A percentile compares a stretch with the other conserved stretches of the same genome.
Evolutionary conservation across 2,888 invertebrate genomes (phyloP).

Genomic region (Actias luna): DNA sequence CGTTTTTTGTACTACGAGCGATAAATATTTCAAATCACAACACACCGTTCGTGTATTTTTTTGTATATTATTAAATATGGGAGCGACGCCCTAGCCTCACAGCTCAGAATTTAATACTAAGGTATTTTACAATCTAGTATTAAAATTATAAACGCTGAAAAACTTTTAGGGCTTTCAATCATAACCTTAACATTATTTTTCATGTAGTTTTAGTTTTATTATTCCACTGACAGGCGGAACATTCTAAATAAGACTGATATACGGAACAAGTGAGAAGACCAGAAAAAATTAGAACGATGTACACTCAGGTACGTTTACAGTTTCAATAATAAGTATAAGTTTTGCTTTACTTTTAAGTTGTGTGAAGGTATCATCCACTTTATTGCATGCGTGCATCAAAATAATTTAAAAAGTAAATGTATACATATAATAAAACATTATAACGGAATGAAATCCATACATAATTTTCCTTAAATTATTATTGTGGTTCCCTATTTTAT

Average conservation of each 20-base stretch:
- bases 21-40: conserved; percentile 46
- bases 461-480: not conserved
- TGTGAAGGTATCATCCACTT: too few species aligned
- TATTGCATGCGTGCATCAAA: too few species aligned
- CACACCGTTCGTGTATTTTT: conserved; percentile 27
- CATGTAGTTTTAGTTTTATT: too few species aligned
- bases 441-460: too few species aligned
- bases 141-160: not conserved
- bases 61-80: conserved; percentile 14
- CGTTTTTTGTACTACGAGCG: conserved; percentile 33
- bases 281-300: too few species aligned
- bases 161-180: not conserved
- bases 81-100: conserved; percentile 13
- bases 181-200: not conserved
- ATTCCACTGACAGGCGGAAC: not conserved
- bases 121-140: conserved; percentile 12
- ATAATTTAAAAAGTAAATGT: too few species aligned
- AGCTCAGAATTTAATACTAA: conserved; percentile 10
- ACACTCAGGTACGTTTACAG: too few species aligned
- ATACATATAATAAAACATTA: too few species aligned
- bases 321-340: too few species aligned
- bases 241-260: not conserved
- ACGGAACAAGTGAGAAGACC: not conserved
- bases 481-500: not conserved
- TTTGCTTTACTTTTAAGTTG: too few species aligned